Percentiles rank a stretch among this genome's conserved stretches.
These are phyloP conservation scores for Sceloporus tristichus DNA, from an alignment of 2,113 vertebrate genomes.

Conservation along the genomic window DNA sequence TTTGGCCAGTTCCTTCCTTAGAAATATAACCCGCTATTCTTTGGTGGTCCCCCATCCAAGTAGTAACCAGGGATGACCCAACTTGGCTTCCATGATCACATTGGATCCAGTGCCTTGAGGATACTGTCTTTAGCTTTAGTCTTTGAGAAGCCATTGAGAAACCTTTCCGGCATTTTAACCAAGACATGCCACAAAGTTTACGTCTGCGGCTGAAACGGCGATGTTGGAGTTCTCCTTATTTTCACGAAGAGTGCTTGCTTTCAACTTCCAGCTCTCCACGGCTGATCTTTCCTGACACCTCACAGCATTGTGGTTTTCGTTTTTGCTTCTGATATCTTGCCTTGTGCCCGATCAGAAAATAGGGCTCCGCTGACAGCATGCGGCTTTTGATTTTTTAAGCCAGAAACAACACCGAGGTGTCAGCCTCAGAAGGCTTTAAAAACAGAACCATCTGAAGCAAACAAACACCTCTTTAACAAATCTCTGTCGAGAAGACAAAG, in stretches of 20 bases:
- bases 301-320: constrained; percentile 40
- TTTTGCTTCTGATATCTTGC: constrained; percentile 64
- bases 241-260: neutral
- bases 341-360: constrained; percentile 67
- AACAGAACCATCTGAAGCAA: constrained; percentile 62
- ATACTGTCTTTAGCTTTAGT: too few relatives aligned
- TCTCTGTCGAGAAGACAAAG: constrained; percentile 36
- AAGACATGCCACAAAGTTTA: neutral
- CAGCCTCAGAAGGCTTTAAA: constrained; percentile 73
- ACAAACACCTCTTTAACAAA: constrained; percentile 32
- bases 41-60: too few relatives aligned
- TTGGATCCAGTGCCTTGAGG: too few relatives aligned
- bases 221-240: neutral
- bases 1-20: too few relatives aligned
- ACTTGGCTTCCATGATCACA: too few relatives aligned
- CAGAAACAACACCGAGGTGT: constrained; percentile 75
- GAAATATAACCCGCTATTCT: too few relatives aligned
- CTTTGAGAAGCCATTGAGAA: neutral
- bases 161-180: neutral
- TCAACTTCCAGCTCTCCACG: neutral
- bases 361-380: constrained; percentile 73
- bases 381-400: constrained; percentile 73
- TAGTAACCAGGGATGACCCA: too few relatives aligned
- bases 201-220: neutral
- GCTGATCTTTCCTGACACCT: constrained; percentile 47